These are phyloP conservation scores for Balanococcus diminutus DNA, from an alignment of 2,888 invertebrate genomes.

Conservation along the genomic window DNA sequence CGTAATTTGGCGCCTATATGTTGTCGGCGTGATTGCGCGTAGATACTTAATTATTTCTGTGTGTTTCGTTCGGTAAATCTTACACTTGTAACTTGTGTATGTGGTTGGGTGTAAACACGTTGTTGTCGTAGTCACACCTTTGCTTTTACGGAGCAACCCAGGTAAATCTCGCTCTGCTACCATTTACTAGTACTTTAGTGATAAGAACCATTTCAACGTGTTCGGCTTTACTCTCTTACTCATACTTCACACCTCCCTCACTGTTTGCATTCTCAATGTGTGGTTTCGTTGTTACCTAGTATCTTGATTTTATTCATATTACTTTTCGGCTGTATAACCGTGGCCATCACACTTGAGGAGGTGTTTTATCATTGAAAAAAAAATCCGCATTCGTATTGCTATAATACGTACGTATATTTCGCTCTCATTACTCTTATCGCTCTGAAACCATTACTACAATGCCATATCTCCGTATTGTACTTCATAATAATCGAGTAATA, in stretches of 20 bases:
- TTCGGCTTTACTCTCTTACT: too few relatives aligned
- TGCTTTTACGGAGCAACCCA: neutral
- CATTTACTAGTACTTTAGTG: neutral
- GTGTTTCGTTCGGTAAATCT: neutral
- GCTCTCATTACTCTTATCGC: neutral
- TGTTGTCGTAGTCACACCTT: neutral
- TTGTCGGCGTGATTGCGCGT: neutral
- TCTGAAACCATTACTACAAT: neutral
- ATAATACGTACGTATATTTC: neutral
- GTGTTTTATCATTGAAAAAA: neutral
- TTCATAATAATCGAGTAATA: neutral
- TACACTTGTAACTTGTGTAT: neutral
- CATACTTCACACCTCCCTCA: too few relatives aligned
- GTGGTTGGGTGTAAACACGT: neutral
- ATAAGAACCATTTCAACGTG: neutral
- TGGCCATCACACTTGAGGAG: too few relatives aligned
- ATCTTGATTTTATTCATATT: neutral
- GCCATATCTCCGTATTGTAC: constrained; percentile 6
- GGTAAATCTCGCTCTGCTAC: neutral
- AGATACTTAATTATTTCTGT: neutral
- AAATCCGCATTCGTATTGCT: neutral
- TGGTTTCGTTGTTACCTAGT: neutral
- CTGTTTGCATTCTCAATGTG: too few relatives aligned
- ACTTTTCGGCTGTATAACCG: too few relatives aligned
- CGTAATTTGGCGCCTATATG: neutral